Evolutionary conservation across 2,113 vertebrate genomes (phyloP).

Genomic region (Halichoeres trimaculatus): DNA sequence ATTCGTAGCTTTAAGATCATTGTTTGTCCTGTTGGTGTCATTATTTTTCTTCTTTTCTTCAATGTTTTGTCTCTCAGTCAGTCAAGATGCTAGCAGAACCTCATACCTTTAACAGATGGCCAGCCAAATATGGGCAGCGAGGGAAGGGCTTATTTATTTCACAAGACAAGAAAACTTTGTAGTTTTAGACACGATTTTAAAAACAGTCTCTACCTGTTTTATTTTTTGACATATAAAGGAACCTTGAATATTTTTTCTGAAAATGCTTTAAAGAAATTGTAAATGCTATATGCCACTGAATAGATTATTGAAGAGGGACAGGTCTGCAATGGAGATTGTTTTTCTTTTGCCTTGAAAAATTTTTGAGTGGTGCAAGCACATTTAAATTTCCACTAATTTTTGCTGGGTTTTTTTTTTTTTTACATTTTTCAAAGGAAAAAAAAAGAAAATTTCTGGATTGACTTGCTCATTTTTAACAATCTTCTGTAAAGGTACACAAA

Average conservation of each 20-base stretch:
- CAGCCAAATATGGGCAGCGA: conserved; percentile 67
- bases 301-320: conserved; percentile 38
- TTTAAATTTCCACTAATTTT: conserved; percentile 41
- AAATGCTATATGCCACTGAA: conserved; percentile 55
- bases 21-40: conserved; percentile 50
- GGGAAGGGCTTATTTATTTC: conserved; percentile 80
- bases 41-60: conserved; percentile 38
- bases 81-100: conserved; percentile 56
- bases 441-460: conserved; percentile 26
- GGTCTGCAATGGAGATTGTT: conserved; percentile 37
- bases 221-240: neutral
- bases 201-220: conserved; percentile 18
- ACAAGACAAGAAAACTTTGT: conserved; percentile 51
- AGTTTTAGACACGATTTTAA: conserved; percentile 52
- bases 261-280: conserved; percentile 13
- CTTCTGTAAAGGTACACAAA: conserved; percentile 40
- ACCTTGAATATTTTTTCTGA: conserved; percentile 29
- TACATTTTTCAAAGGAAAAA: conserved; percentile 30
- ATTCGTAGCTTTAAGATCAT: conserved; percentile 80
- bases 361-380: conserved; percentile 36
- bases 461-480: conserved; percentile 22
- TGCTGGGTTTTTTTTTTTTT: conserved; percentile 28
- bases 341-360: conserved; percentile 57
- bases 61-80: conserved; percentile 53
- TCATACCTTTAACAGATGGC: conserved; percentile 57